These are phyloP conservation scores for Lepidocyrtinus sp. DNA, from an alignment of 2,888 invertebrate species.

Conservation along the genomic window DNA sequence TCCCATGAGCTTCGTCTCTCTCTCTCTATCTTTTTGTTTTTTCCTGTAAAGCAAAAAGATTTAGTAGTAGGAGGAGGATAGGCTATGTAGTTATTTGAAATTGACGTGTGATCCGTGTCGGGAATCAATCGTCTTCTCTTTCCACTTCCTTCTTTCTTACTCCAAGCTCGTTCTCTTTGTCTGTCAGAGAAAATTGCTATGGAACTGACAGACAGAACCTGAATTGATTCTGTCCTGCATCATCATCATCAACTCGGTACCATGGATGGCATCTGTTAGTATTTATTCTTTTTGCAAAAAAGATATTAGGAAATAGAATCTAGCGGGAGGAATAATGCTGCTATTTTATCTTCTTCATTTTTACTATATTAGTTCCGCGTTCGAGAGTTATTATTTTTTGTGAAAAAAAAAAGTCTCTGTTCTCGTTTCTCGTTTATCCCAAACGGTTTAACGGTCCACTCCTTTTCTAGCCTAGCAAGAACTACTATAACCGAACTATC, in stretches of 20 bases:
- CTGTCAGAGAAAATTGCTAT: constrained; percentile 61
- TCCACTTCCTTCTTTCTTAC: constrained; percentile 12
- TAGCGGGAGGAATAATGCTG: neutral
- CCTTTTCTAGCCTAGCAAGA: too few relatives aligned
- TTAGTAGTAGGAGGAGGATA: neutral
- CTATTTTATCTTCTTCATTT: neutral
- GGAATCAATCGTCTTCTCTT: constrained; percentile 58
- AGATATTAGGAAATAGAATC: too few relatives aligned
- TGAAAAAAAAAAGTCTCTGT: neutral
- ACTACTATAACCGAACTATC: too few relatives aligned
- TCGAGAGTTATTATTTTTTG: constrained; percentile 1
- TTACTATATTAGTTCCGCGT: constrained; percentile 1
- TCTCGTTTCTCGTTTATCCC: neutral
- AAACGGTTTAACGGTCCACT: neutral
- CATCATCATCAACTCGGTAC: constrained; percentile 31
- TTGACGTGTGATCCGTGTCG: constrained; percentile 63
- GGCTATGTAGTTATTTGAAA: constrained; percentile 61
- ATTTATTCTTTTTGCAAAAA: neutral
- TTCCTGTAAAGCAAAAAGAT: neutral
- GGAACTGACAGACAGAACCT: constrained; percentile 57
- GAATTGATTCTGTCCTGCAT: constrained; percentile 61
- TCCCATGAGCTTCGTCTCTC: constrained; percentile 46
- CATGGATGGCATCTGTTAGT: constrained; percentile 39
- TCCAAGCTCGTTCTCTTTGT: constrained; percentile 35
- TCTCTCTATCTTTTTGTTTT: constrained; percentile 16